These are phyloP conservation scores for Pseudomugil tenellus DNA, from an alignment of 2,797 vertebrate species.

Conservation along the genomic window DNA sequence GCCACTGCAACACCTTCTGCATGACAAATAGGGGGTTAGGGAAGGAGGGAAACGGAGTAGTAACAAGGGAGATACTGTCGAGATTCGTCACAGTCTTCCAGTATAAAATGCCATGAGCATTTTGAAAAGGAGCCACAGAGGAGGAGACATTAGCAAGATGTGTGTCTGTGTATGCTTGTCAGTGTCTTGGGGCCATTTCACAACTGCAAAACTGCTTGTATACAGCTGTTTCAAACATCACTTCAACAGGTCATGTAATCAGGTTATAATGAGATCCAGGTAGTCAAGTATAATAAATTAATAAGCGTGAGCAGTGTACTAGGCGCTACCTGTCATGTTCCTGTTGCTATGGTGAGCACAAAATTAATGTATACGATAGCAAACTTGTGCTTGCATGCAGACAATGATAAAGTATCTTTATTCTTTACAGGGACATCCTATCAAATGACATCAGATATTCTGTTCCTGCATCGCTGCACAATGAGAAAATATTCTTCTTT, in stretches of 20 bases:
- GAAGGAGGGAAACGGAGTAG: constrained; percentile 22
- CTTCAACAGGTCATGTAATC: constrained; percentile 40
- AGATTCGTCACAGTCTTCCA: constrained; percentile 58
- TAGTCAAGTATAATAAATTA: constrained; percentile 49
- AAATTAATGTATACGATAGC: constrained; percentile 12
- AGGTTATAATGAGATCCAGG: constrained; percentile 54
- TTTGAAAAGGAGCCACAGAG: constrained; percentile 52
- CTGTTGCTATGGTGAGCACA: constrained; percentile 40
- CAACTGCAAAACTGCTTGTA: constrained; percentile 35
- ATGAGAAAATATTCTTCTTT: constrained; percentile 2
- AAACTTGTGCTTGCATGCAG: not conserved
- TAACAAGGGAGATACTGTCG: constrained; percentile 70
- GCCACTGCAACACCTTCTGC: constrained; percentile 55
- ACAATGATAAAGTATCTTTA: constrained; percentile 9
- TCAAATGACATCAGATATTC: constrained; percentile 26
- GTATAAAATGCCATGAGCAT: constrained; percentile 60
- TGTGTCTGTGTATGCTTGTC: constrained; percentile 44
- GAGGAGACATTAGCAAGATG: constrained; percentile 57
- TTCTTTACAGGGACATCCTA: constrained; percentile 1
- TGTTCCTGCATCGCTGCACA: not conserved
- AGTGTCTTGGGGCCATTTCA: constrained; percentile 46
- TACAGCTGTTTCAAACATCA: constrained; percentile 53
- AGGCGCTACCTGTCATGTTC: constrained; percentile 17
- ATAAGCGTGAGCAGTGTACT: constrained; percentile 32
- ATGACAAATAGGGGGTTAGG: constrained; percentile 38